A percentile compares a stretch with the other conserved stretches of the same genome.
phyloP scores from a whole-genome alignment of 2,797 vertebrate genomes.

The Momotus momota region DNA sequence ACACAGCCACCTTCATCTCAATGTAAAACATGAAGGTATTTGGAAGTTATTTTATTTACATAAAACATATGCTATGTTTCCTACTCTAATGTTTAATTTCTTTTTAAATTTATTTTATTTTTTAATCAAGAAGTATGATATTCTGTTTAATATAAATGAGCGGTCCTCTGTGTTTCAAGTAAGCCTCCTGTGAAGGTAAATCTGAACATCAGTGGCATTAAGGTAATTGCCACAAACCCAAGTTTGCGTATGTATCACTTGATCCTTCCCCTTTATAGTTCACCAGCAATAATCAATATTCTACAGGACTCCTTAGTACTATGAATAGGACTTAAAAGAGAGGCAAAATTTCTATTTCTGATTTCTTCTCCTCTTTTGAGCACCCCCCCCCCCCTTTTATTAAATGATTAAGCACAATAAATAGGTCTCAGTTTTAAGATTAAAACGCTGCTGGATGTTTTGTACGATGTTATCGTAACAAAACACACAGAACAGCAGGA shows the following conservation, averaged over 20 bases:
- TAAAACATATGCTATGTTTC: not conserved
- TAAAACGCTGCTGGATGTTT: not conserved
- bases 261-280: not conserved
- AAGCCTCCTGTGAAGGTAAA: not conserved
- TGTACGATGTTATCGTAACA: not conserved
- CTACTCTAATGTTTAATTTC: not conserved
- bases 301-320: not conserved
- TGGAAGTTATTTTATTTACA: not conserved
- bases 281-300: not conserved
- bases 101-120: not conserved
- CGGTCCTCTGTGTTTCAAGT: not conserved
- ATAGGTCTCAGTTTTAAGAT: not conserved
- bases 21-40: not conserved
- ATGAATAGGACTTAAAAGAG: not conserved
- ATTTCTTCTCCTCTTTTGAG: not conserved
- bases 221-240: not conserved
- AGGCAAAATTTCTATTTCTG: not conserved
- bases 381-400: not conserved
- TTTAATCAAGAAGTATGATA: not conserved
- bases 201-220: not conserved
- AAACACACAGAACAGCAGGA: not conserved
- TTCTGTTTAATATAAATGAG: not conserved
- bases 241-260: not conserved
- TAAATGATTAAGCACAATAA: conserved; percentile 2
- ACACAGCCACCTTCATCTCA: not conserved